phyloP scores from a whole-genome alignment of 2,888 invertebrate species.

The Clusia tigrina region DNA sequence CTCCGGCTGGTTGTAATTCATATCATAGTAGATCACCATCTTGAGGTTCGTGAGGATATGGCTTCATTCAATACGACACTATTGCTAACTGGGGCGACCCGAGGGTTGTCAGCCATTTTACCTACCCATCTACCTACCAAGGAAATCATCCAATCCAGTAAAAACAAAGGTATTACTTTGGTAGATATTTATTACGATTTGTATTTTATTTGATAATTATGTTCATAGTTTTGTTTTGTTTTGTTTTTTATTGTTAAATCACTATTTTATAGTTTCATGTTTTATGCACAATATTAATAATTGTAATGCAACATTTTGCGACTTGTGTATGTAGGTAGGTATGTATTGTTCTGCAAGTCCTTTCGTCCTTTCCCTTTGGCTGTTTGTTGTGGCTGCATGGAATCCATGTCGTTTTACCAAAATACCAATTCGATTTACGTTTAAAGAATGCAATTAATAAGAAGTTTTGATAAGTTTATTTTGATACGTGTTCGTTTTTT shows the following conservation, averaged over 20 bases:
- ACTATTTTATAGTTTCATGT: conserved; percentile 58
- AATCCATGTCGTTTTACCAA: no score
- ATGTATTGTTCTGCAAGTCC: no score
- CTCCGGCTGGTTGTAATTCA: no score
- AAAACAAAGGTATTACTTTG: background rate
- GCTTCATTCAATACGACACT: no score
- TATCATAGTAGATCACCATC: no score
- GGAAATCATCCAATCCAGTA: no score
- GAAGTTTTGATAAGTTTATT: conserved; percentile 23
- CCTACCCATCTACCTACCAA: no score
- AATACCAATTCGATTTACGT: conserved; percentile 19
- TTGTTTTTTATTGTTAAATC: conserved; percentile 38
- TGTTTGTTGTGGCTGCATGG: background rate
- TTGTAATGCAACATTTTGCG: conserved; percentile 53
- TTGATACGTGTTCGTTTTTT: conserved; percentile 23
- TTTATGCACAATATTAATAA: conserved; percentile 40
- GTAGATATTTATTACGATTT: conserved; percentile 14
- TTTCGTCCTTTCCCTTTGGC: no score
- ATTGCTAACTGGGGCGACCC: no score
- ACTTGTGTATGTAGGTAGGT: no score
- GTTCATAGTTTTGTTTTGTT: conserved; percentile 8
- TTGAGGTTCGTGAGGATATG: no score
- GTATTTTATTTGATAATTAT: conserved; percentile 43
- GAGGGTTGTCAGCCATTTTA: no score
- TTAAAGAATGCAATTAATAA: conserved; percentile 13